These are phyloP conservation scores for Piliocolobus tephrosceles DNA, from an alignment of 2,113 vertebrate genomes.

Conservation along the genomic window DNA sequence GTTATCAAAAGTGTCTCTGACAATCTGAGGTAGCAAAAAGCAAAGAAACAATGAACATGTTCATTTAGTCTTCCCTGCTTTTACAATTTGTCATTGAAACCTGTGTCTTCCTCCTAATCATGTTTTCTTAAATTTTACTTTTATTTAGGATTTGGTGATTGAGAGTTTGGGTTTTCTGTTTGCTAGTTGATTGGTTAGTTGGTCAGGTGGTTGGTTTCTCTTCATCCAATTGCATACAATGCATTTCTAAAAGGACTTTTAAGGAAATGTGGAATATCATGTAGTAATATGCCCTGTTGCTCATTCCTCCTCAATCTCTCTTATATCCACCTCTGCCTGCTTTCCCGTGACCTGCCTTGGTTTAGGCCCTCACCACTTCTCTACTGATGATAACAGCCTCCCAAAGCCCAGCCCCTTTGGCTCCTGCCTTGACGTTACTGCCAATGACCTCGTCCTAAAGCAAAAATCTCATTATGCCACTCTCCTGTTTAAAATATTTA, in stretches of 20 bases:
- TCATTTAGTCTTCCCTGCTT: background rate
- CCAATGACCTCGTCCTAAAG: background rate
- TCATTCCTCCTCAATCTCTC: background rate
- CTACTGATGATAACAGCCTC: background rate
- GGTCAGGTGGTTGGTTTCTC: background rate
- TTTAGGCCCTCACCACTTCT: background rate
- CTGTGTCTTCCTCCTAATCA: background rate
- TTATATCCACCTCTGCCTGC: background rate
- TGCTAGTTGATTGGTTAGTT: background rate
- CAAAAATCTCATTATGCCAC: background rate
- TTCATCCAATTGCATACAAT: background rate
- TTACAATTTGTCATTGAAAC: background rate
- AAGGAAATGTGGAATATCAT: background rate
- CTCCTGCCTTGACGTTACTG: background rate
- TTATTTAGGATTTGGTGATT: background rate
- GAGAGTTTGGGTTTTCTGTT: background rate
- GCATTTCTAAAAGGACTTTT: background rate
- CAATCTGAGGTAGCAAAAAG: background rate
- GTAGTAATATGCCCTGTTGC: background rate
- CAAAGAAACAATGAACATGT: background rate
- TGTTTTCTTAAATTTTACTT: background rate
- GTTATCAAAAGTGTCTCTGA: conserved; percentile 4
- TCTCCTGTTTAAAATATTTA: conserved; percentile 13
- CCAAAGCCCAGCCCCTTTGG: background rate
- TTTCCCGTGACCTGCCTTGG: fast-evolving